Conservation (phyloP, 2,797 vertebrate genomes). For the Alectoris magna region DNA sequence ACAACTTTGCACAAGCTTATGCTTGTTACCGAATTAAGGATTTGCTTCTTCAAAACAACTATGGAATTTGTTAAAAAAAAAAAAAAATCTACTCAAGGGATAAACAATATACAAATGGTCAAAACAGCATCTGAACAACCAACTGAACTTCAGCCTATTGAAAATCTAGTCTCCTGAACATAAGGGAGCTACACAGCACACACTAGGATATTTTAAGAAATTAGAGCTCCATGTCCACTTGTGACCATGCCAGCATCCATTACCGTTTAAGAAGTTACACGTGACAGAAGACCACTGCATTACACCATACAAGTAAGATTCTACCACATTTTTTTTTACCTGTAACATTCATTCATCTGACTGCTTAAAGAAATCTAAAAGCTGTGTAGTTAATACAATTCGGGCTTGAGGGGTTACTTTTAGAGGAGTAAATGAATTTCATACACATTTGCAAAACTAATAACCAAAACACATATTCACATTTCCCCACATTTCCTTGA, state of each 20-base stretch:
- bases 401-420: not conserved
- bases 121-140: not conserved
- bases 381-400: not conserved
- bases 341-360: not conserved
- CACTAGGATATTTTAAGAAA: not conserved
- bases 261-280: not conserved
- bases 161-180: not conserved
- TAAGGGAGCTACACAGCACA: not conserved
- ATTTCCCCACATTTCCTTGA: not conserved
- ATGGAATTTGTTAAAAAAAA: not conserved
- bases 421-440: not conserved
- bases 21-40: not conserved
- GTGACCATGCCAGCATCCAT: not conserved
- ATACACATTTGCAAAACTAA: not conserved
- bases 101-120: not conserved
- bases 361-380: not conserved
- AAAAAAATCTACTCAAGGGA: not conserved
- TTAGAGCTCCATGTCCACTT: not conserved
- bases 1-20: not conserved
- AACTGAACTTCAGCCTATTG: not conserved
- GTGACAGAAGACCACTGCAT: not conserved
- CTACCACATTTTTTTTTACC: not conserved
- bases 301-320: rapidly evolving
- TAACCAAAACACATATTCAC: not conserved
- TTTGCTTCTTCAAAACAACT: not conserved